These are phyloP conservation scores for Metridium senile DNA, from an alignment of 92 coral and sea anemone genomes.

Conservation along the genomic window DNA sequence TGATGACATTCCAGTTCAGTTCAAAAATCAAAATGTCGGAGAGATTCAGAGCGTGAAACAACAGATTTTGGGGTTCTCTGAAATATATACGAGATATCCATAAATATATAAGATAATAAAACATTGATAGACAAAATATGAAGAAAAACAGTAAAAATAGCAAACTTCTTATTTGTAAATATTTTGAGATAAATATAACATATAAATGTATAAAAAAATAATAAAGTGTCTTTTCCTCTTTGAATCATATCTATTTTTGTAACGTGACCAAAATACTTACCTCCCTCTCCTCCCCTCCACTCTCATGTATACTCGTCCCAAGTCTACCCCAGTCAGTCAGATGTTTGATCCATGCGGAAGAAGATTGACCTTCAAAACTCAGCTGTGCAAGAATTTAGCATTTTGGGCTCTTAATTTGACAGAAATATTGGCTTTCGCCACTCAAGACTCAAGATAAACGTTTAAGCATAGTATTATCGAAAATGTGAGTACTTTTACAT, in stretches of 20 bases:
- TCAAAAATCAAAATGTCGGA: no score
- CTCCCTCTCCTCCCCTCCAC: not conserved
- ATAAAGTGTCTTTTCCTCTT: not conserved
- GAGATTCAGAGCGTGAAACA: no score
- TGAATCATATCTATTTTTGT: no score
- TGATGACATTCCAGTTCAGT: no score
- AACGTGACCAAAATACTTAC: not conserved
- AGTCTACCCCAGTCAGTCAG: not conserved
- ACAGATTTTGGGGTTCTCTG: no score
- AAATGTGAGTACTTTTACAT: not conserved
- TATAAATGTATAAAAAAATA: no score
- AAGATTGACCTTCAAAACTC: not conserved
- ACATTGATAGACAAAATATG: no score
- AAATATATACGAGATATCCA: no score
- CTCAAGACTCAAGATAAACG: not conserved
- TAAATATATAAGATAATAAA: no score
- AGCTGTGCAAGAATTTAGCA: not conserved
- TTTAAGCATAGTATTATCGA: not conserved
- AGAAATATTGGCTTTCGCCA: not conserved
- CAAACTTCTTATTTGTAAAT: no score
- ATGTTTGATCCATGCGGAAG: not conserved
- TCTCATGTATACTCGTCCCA: not conserved
- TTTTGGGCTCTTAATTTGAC: not conserved
- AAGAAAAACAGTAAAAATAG: no score
- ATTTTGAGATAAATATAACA: no score